Base-by-base conservation (phyloP, 2,888 invertebrate species). In the Rhodophaea formosa region DNA sequence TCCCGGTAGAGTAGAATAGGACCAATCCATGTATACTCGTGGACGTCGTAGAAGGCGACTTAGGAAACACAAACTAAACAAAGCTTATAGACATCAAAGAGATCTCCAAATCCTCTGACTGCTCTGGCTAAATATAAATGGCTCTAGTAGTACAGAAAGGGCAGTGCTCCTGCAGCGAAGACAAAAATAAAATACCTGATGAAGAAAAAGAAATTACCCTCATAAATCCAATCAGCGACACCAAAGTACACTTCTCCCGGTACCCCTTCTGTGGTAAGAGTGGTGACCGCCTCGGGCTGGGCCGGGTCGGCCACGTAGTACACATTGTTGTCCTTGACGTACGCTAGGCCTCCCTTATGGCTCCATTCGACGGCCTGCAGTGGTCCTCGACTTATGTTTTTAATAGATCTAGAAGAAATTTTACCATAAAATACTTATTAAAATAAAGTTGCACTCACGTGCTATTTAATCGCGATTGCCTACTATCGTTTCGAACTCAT, bases 171-270 rank as follows among this genome's bases (percentile, higher is more conserved):
- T 23, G 5, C 23, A 32, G 15, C 3, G 32, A 12, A 32, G 3
- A 51, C 15, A 15, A 51, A 15, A 51, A 12, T 47, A 15, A 51
- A 8, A 32, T 32, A 2, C 5, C n/a, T n/a, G n/a, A n/a, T n/a
- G n/a, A n/a, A n/a, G n/a, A n/a, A n/a, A n/a, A n/a, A 42, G n/a
- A 14, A 51, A 42, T 65, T 79, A 96, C 96, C 96, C 93, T 98
- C 98, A 78, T 98, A 98, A 42, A 98, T 95, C 98, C 98, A 98
- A 81, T 98, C 98, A 8, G 97, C 94, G 16, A 96, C 92, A 3
- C 97, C 97, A 77, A 96, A 96, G 80, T 95, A 97, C 55, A 97
- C 87, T 39, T 93, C 86, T 1, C 93, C 94, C 0, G 91, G 89
- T 0, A 92, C 77, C 0, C 96, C 96, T 58, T 93, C 93, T 7